A percentile compares a stretch with the other conserved stretches of the same genome.
phyloP scores from a whole-genome alignment of 2,797 vertebrate species.

The Mastacembelus armatus region DNA sequence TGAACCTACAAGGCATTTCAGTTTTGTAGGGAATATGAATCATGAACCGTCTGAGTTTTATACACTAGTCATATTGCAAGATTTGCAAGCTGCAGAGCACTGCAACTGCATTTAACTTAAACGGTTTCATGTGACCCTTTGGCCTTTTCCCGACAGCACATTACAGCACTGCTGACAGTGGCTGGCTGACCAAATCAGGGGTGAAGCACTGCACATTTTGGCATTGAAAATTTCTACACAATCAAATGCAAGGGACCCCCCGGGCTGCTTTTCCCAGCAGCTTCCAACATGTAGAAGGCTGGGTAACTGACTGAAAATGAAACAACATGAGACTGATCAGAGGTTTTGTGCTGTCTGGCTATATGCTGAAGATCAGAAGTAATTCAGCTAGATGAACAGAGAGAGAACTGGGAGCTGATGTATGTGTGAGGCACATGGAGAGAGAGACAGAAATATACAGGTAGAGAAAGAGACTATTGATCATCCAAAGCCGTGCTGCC shows the following conservation, averaged over 20 bases:
- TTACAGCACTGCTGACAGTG: constrained; percentile 47
- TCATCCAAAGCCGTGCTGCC: constrained; percentile 63
- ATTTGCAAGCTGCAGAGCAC: constrained; percentile 28
- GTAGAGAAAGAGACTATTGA: constrained; percentile 69
- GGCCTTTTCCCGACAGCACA: constrained; percentile 47
- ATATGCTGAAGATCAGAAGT: constrained; percentile 48
- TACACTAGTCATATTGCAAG: constrained; percentile 58
- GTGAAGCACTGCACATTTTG: constrained; percentile 1
- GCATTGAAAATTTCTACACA: constrained; percentile 31
- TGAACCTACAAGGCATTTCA: constrained; percentile 18
- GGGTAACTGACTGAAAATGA: constrained; percentile 55
- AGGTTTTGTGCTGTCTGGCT: constrained; percentile 37
- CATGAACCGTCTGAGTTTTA: constrained; percentile 45
- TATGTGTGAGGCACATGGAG: constrained; percentile 6
- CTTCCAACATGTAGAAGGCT: neutral
- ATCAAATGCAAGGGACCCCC: constrained; percentile 31
- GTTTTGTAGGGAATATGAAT: constrained; percentile 16
- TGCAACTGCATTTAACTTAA: constrained; percentile 45
- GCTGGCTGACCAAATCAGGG: constrained; percentile 52
- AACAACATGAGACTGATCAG: constrained; percentile 57
- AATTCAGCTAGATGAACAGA: constrained; percentile 50
- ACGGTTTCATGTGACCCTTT: constrained; percentile 57
- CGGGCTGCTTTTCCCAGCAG: neutral
- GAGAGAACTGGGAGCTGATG: constrained; percentile 27
- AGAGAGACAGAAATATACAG: constrained; percentile 15